Percentiles rank a stretch among this genome's conserved stretches.
phyloP scores from a whole-genome alignment of 2,113 vertebrate species.

The Eudyptes chrysolophus region DNA sequence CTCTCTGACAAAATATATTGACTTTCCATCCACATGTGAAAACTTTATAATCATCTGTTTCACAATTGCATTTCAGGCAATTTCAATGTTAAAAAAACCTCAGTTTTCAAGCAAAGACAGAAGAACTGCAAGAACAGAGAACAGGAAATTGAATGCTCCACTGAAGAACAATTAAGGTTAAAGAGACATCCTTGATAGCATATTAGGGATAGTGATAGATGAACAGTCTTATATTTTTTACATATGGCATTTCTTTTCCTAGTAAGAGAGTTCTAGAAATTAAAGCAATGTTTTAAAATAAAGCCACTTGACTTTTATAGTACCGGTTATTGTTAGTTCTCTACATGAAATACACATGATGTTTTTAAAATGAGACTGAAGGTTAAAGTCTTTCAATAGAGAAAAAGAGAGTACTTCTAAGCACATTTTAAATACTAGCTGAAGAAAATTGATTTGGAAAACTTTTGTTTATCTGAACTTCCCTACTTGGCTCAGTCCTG shows the following conservation, averaged over 20 bases:
- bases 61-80: not conserved
- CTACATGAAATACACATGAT: not conserved
- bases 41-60: not conserved
- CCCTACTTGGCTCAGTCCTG: not conserved
- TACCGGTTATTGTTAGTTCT: not conserved
- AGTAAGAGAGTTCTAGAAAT: not conserved
- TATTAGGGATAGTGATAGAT: slow-evolving; percentile 4
- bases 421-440: not conserved
- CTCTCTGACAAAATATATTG: not conserved
- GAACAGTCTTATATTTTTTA: not conserved
- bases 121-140: not conserved
- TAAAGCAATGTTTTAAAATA: slow-evolving; percentile 29
- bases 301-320: not conserved
- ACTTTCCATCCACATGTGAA: not conserved
- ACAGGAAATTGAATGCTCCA: slow-evolving; percentile 42
- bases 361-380: slow-evolving; percentile 1
- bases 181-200: not conserved
- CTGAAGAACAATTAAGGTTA: slow-evolving; percentile 48
- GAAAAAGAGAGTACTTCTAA: not conserved
- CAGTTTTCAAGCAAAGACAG: not conserved
- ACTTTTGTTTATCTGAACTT: not conserved
- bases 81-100: not conserved
- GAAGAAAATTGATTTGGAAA: not conserved
- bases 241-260: slow-evolving; percentile 3
- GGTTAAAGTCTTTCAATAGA: not conserved